phyloP scores from a whole-genome alignment of 1,140 invertebrate genomes.

The Drosophila takahashii region DNA sequence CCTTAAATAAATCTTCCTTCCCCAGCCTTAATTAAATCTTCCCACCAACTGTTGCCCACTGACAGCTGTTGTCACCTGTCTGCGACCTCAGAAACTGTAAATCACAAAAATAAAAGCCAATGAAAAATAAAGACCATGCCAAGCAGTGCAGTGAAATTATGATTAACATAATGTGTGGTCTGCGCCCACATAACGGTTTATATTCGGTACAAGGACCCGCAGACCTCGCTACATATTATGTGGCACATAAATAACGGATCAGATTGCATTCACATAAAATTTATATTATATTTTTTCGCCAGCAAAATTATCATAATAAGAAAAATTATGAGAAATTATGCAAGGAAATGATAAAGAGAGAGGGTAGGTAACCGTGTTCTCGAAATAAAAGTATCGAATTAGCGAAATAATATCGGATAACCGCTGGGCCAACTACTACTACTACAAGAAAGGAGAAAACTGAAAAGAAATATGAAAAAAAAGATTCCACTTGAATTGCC shows the following conservation, averaged over 20 bases:
- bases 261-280: slow-evolving; percentile 80
- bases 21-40: slow-evolving; percentile 1
- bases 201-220: slow-evolving; percentile 46
- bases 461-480: slow-evolving; percentile 39
- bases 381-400: slow-evolving; percentile 83
- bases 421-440: slow-evolving; percentile 47
- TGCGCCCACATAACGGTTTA: slow-evolving; percentile 75
- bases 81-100: slow-evolving; percentile 57
- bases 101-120: slow-evolving; percentile 45
- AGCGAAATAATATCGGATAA: slow-evolving; percentile 83
- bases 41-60: slow-evolving; percentile 50
- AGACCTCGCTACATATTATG: slow-evolving; percentile 48
- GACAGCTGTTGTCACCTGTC: slow-evolving; percentile 77
- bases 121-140: slow-evolving; percentile 21
- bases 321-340: slow-evolving; percentile 76
- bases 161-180: slow-evolving; percentile 79
- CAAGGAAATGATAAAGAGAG: slow-evolving; percentile 32
- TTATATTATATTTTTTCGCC: slow-evolving; percentile 59
- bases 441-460: slow-evolving; percentile 23
- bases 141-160: slow-evolving; percentile 35
- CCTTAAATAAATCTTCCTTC: neutral
- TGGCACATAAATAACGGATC: slow-evolving; percentile 76
- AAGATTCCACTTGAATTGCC: slow-evolving; percentile 73
- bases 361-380: slow-evolving; percentile 45
- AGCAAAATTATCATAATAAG: slow-evolving; percentile 73